Base-by-base conservation (phyloP, 2,113 vertebrate species). In the Archocentrus centrarchus region DNA sequence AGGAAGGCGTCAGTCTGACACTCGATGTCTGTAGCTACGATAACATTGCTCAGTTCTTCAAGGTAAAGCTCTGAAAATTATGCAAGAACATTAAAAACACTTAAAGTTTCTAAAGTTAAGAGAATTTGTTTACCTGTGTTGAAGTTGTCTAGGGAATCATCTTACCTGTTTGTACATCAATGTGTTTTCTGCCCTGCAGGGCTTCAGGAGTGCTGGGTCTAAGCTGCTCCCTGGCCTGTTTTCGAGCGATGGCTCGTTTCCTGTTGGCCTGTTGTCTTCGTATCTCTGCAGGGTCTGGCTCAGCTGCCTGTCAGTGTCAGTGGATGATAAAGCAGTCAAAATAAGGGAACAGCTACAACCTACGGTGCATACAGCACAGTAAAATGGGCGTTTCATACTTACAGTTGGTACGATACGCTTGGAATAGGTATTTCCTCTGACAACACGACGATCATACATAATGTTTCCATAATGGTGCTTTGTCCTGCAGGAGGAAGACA, bases 1-100 rank as follows among this genome's bases (percentile, higher is more conserved):
- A 99, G 89, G 94, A 99, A 98, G 0, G 95, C 95, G 87, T 99
- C 98, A 41, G 98, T 99, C 94, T 99, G 98, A 93, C 97, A 98
- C 80, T 97, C 96, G 59, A 87, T 90, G 64, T 97, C 96, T 60
- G 88, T 86, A 37, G 97, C 93, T 88, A 94, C 89, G 75, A 97
- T 17, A 1, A 86, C 85, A 66, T 97, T 96, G 86, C 95, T 96
- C 91, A 99, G 94, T 88, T 99, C 98, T 94, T 99, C 98, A 58
- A 99, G 96, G 91, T 98, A 99, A 47, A 96, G 87, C 57, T 99
- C 98, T 99, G 89, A 89, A 79, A 87, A 18, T 22, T 35, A 61
- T 92, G 63, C 58, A 22, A 73, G 2, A 30, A n/a, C 14, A 7
- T 24, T 50, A 22, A 68, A 11, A 22, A 53, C 2, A 44, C 6